Evolutionary conservation across 2,797 vertebrate genomes (phyloP), one percentile per base, ranked within the genome.

Genomic region (Decapterus maruadsi): DNA sequence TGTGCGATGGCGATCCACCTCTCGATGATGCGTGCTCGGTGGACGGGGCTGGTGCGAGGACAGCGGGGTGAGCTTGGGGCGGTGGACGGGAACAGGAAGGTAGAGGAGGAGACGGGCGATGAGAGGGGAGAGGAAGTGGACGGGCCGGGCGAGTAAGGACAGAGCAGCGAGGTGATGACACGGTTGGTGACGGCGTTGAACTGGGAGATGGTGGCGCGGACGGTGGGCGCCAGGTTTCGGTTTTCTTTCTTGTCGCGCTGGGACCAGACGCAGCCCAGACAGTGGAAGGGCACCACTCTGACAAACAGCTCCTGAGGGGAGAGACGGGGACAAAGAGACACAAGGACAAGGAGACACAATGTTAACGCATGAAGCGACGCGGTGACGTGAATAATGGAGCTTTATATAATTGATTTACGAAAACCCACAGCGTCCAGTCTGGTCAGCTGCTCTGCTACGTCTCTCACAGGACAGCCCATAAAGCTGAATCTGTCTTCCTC

Each of bases 231-330:
- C 31, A 94, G 58, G 64, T 92, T 92, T 2, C 83, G 76, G 40
- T 95, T 95, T 68, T 96, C 96, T 0, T 97, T 96, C 89, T 97
- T 96, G 93, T 97, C 97, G 0, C 97, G 93, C 71, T 97, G 97
- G 2, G 97, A 97, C 97, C 97, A 98, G 82, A 97, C 73, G 1
- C 96, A 97, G 76, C 97, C 97, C 58, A 97, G 90, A 80, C 97
- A 98, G 78, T 98, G 96, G 75, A 95, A 97, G n/a, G 95, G 94
- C 8, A 92, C 91, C 48, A 96, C 95, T 11, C 79, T 92, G 3
- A 91, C 87, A 70, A 98, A 98, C n/a, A 98, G 95, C 0, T 96
- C 94, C 97, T 98, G 88, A 20, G 16, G 34, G 34, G 11, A 56
- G 8, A 46, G 11, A 42, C 40, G 12, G 12, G 2, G 40, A 40